phyloP scores from a whole-genome alignment of 2,113 vertebrate species.

The Tretioscincus oriximinensis region DNA sequence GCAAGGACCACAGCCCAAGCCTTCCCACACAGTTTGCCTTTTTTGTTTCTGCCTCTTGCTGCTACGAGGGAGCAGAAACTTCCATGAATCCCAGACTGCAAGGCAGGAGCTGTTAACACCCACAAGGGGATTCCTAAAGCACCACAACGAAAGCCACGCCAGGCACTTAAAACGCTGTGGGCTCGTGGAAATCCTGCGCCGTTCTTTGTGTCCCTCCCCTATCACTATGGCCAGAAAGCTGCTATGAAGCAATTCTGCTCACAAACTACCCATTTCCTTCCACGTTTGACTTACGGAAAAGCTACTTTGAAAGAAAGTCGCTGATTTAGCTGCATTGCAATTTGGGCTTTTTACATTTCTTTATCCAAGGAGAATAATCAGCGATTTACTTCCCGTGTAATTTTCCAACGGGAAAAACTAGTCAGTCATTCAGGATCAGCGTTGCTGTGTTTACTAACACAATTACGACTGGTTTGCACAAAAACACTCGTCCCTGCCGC shows the following conservation, averaged over 20 bases:
- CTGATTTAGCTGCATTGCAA: background rate
- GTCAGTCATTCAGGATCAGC: slow-evolving; percentile 12
- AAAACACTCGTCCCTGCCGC: slow-evolving; percentile 24
- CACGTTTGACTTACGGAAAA: background rate
- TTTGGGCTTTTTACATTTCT: background rate
- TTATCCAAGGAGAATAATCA: background rate
- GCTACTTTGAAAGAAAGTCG: background rate
- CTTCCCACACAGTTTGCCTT: no score
- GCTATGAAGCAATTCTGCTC: background rate
- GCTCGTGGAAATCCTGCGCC: accelerated
- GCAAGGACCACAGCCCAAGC: no score
- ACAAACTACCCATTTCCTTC: accelerated
- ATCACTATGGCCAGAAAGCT: accelerated
- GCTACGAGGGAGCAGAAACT: no score
- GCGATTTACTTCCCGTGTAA: background rate
- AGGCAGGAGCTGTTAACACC: no score
- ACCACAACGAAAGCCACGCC: no score
- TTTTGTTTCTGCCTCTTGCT: no score
- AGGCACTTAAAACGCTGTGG: background rate
- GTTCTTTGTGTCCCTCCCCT: background rate
- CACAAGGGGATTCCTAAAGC: no score
- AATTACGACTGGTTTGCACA: slow-evolving; percentile 27
- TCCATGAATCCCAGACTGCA: no score
- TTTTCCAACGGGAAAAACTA: background rate
- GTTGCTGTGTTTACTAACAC: slow-evolving; percentile 14